A percentile compares a stretch with the other conserved stretches of the same genome.
These are phyloP conservation scores for Trogon melanurus DNA, from an alignment of 2,113 vertebrate species.

Conservation along the genomic window DNA sequence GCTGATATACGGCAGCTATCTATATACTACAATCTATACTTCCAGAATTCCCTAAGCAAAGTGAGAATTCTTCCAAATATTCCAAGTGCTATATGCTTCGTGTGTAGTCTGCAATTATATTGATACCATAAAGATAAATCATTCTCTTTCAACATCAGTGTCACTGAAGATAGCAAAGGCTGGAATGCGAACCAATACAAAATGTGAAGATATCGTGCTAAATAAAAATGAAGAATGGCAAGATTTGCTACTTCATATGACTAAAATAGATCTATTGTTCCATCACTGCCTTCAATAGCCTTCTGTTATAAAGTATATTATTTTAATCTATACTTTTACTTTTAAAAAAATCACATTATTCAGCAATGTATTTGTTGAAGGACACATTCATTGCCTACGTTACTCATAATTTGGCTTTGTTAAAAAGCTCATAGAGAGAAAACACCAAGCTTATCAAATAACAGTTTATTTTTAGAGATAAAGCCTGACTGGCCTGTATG, in stretches of 20 bases:
- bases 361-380: not conserved
- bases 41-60: not conserved
- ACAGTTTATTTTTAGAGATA: not conserved
- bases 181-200: not conserved
- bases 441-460: not conserved
- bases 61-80: not conserved
- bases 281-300: not conserved
- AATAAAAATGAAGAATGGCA: not conserved
- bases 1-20: not conserved
- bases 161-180: not conserved
- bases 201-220: accelerated
- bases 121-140: not conserved
- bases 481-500: too few species aligned
- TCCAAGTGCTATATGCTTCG: not conserved
- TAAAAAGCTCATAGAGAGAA: not conserved
- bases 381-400: not conserved
- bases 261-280: not conserved
- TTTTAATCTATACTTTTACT: not conserved
- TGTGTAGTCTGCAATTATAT: not conserved
- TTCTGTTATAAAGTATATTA: not conserved
- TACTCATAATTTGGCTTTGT: not conserved
- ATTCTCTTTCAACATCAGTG: not conserved
- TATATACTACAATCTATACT: not conserved
- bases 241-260: not conserved
- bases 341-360: not conserved